Base-by-base conservation (phyloP, 2,797 vertebrate genomes). In the Enteromius afrohamiltoni region DNA sequence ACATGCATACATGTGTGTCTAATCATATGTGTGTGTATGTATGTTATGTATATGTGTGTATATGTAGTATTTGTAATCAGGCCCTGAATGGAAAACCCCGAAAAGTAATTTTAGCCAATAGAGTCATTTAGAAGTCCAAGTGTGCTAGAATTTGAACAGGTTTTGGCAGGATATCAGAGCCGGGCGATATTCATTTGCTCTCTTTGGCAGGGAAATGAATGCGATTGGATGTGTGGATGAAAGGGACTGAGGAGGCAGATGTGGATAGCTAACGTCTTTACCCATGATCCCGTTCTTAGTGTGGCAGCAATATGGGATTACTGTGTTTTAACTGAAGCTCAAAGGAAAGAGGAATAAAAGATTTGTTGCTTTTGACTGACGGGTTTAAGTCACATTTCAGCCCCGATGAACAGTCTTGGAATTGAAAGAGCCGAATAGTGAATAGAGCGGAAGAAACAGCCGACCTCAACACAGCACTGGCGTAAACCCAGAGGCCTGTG, bases 261-360 rank as follows among this genome's bases (percentile, higher is more conserved):
- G 65, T 67, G 77, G 62, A 37, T 23, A 34, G 29, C 45, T 67
- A 51, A 67, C 62, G 6, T 80, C 49, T 55, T 58, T 70, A 70
- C 51, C 65, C 62, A 58, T 80, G 65, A 80, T 70, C 34, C 49
- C 58, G 49, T 80, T 80, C 78, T 70, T 40, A 53, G 49, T 42
- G 65, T 80, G 34, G 49, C 65, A 69, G 78, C 31, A 69, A 69
- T 80, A 69, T 69, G 49, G 65, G 78, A 80, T 80, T 45, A 80
- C 34, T 70, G 62, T 70, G 77, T 67, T 62, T 79, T 37, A 79
- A 67, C 45, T 79, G 79, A 58, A 26, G 23, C 62, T 70, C 34
- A n/a, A 40, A 62, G 75, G 55, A 45, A 31, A 42, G 7, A n/a
- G 51, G 51, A 60, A 80, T 70, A 60, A 60, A 60, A 55, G 65